Evolutionary conservation across 1,140 invertebrate species (phyloP), one percentile per base, ranked within the genome.

Genomic region (Planococcus citri): DNA sequence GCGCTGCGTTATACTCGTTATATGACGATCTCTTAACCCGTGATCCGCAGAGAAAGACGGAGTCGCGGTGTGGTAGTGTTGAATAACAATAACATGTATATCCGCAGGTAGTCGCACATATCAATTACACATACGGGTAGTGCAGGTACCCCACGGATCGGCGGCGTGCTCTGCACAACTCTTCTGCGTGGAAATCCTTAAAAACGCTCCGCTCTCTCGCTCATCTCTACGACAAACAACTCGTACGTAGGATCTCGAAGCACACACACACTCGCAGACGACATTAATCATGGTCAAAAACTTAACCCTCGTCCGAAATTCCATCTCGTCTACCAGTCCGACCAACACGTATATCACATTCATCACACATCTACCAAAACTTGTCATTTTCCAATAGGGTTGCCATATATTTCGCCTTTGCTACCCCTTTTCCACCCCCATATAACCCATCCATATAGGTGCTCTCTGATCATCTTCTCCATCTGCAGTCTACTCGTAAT

Each of bases 381-480:
- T 64, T 64, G 60, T 64, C 60, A 64, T 64, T 64, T 64, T 64
- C 60, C 17, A 64, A 64, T 64, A 64, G 60, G 60, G 60, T 64
- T 27, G 60, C 60, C 17, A 27, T 64, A 64, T 27, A 24, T 25
- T 17, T 1, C 60, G 14, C 20, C 20, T 27, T 14, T 21, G 22
- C 60, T 4, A 9, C 60, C 22, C 60, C 22, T 1, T 21, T 21
- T 27, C 12, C 60, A 4, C 3, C 60, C 51, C 21, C 17, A 8
- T 58, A 41, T 10, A 9, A 9, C 37, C 37, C 37, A 41, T 10
- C 37, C 37, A 10, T 41, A 10, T 41, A 9, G 9, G n/a, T n/a
- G n/a, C n/a, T n/a, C n/a, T n/a, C n/a, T n/a, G n/a, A 14, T 37
- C 33, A 37, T 37, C 33, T 6, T 37, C 33, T 37, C 6, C 14